These are phyloP conservation scores for Cervus canadensis DNA, from an alignment of 2,113 vertebrate species.

Conservation along the genomic window DNA sequence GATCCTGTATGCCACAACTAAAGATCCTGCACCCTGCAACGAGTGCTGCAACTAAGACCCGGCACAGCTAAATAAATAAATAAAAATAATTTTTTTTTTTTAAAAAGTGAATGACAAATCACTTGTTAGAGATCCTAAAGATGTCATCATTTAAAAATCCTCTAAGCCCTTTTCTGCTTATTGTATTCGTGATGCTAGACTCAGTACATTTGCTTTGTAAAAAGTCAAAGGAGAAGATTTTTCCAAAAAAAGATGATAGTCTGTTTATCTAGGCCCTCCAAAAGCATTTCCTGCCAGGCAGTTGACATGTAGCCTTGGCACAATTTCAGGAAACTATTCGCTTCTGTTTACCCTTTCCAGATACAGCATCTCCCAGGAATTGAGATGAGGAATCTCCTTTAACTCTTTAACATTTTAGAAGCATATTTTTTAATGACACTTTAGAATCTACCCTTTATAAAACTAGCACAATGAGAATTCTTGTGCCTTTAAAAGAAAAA, in stretches of 20 bases:
- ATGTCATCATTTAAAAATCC: not conserved
- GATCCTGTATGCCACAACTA: not conserved
- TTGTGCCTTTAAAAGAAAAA: constrained; percentile 33
- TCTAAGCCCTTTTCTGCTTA: not conserved
- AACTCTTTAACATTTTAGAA: constrained; percentile 49
- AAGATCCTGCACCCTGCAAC: not conserved
- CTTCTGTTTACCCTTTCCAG: constrained; percentile 67
- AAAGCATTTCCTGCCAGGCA: constrained; percentile 74
- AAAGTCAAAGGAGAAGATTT: constrained; percentile 47
- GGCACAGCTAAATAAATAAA: not conserved
- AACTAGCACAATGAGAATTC: not conserved
- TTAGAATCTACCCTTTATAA: not conserved
- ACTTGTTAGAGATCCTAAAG: not conserved
- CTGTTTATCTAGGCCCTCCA: constrained; percentile 72
- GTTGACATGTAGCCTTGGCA: constrained; percentile 63
- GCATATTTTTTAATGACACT: not conserved
- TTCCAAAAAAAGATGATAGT: constrained; percentile 43
- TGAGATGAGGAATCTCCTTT: constrained; percentile 29
- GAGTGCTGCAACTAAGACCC: not conserved
- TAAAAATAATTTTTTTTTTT: not conserved
- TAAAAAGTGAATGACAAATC: not conserved
- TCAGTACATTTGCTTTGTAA: constrained; percentile 50
- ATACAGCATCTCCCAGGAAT: constrained; percentile 27
- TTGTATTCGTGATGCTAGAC: not conserved
- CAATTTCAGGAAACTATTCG: constrained; percentile 65